A percentile compares a stretch with the other conserved stretches of the same genome.
These are phyloP conservation scores for Pelosia muscerda DNA, from an alignment of 2,888 invertebrate species.

Conservation along the genomic window DNA sequence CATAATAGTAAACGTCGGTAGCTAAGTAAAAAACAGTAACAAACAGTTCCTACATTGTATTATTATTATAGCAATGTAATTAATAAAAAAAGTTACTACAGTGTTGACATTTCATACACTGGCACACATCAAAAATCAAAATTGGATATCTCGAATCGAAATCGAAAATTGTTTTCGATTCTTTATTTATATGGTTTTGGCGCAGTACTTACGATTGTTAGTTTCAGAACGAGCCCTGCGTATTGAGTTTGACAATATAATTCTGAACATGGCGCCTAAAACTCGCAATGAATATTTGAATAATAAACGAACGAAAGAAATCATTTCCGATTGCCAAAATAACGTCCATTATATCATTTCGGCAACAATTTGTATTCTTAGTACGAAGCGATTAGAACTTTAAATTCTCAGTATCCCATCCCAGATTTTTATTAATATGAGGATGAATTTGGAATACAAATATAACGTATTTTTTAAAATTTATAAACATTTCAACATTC, in stretches of 20 bases:
- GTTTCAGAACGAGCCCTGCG: conserved; percentile 43
- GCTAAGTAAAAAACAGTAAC: too few relatives aligned
- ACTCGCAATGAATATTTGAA: conserved; percentile 64
- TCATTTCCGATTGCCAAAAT: conserved; percentile 70
- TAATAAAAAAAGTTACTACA: not conserved
- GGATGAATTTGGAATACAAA: conserved; percentile 70
- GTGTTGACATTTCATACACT: not conserved
- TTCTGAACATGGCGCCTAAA: conserved; percentile 54
- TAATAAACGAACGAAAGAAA: conserved; percentile 61
- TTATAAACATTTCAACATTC: conserved; percentile 57
- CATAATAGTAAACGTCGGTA: too few relatives aligned
- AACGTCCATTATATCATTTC: conserved; percentile 50
- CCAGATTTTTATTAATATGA: conserved; percentile 77
- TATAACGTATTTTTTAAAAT: conserved; percentile 52
- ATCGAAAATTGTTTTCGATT: conserved; percentile 34
- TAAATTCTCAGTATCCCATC: conserved; percentile 64
- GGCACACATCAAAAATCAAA: not conserved
- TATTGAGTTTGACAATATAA: conserved; percentile 45
- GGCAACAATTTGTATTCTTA: conserved; percentile 63
- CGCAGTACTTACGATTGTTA: conserved; percentile 44
- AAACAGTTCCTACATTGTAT: too few relatives aligned
- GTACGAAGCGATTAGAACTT: conserved; percentile 60
- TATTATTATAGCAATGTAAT: not conserved
- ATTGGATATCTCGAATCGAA: not conserved
- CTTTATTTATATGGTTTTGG: conserved; percentile 43